Evolutionary conservation across 2,888 invertebrate species (phyloP).

Genomic region (Aporophyla nigra): DNA sequence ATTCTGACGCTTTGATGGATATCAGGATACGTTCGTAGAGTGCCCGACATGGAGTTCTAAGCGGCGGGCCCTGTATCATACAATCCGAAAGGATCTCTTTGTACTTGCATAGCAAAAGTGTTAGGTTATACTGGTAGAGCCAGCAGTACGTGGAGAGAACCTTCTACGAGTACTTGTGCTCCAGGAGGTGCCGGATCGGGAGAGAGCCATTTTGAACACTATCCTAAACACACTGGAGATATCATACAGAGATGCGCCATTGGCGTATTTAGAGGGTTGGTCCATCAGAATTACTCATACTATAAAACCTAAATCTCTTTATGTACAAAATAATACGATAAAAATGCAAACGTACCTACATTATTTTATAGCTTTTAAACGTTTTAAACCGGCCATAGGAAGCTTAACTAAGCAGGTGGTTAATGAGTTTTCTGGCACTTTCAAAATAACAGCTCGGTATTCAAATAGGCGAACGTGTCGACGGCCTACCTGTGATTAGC

Average conservation of each 20-base stretch:
- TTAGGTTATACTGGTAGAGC: background rate
- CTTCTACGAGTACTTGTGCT: background rate
- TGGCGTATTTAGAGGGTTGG: background rate
- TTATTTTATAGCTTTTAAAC: constrained; percentile 26
- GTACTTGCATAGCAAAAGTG: no score
- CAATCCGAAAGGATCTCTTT: background rate
- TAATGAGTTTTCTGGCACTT: constrained; percentile 78
- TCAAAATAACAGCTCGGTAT: constrained; percentile 81
- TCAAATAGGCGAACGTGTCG: constrained; percentile 84
- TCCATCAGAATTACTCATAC: background rate
- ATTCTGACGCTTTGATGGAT: background rate
- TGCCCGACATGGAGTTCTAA: background rate
- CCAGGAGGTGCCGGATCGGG: background rate
- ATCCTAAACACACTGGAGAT: background rate
- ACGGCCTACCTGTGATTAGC: constrained; percentile 88
- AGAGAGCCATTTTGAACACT: background rate
- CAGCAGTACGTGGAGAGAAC: no score
- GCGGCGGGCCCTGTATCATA: background rate
- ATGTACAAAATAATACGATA: background rate
- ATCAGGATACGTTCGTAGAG: background rate
- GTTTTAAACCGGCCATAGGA: constrained; percentile 42
- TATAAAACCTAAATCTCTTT: background rate
- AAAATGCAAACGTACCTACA: constrained; percentile 8
- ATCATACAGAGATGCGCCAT: background rate
- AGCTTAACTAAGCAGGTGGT: constrained; percentile 63